phyloP scores from a whole-genome alignment of 2,797 vertebrate species.

The Stomatorhinus walkeri region DNA sequence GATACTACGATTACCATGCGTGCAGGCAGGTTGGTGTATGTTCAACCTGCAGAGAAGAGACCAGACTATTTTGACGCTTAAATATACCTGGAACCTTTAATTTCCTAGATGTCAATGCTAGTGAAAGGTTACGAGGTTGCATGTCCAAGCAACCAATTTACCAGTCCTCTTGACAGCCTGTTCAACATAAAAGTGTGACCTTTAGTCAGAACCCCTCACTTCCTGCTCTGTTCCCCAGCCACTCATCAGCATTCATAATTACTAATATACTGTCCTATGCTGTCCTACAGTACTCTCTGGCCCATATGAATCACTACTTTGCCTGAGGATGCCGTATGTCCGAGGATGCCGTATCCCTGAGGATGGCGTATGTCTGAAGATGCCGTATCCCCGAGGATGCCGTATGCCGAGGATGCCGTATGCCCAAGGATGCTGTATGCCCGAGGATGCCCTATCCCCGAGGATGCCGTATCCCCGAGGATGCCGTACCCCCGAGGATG shows the following conservation, averaged over 20 bases:
- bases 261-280: background rate
- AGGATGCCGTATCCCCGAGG: too few relatives aligned
- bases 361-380: too few relatives aligned
- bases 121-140: background rate
- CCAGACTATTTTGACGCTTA: background rate
- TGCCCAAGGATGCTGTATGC: too few relatives aligned
- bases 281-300: background rate
- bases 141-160: background rate
- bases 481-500: too few relatives aligned
- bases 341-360: background rate
- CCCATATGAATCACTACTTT: background rate
- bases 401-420: too few relatives aligned
- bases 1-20: background rate
- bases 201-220: background rate
- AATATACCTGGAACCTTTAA: background rate
- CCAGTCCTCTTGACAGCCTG: background rate
- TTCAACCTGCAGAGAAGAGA: background rate
- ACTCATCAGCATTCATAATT: background rate
- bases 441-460: too few relatives aligned
- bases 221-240: background rate
- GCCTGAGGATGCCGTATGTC: background rate
- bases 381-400: too few relatives aligned
- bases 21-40: background rate
- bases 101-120: background rate
- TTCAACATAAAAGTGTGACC: background rate